These are phyloP conservation scores for Teinopalpus imperialis DNA, from an alignment of 2,888 invertebrate species.

Conservation along the genomic window DNA sequence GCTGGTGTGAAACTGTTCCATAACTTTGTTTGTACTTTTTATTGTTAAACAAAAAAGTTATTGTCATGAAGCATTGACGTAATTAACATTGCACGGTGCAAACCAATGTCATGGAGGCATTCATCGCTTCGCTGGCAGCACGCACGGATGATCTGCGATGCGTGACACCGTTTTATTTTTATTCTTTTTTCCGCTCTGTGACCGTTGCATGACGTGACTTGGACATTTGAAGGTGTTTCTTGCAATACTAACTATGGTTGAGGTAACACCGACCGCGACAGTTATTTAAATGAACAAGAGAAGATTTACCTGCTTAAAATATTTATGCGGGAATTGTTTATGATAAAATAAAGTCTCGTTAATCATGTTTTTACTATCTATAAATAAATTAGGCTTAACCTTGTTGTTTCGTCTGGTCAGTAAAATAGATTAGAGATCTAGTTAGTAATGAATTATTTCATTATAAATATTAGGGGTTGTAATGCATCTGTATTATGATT, in stretches of 20 bases:
- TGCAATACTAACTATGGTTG: conserved; percentile 12
- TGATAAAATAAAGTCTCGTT: no score
- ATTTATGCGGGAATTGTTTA: conserved; percentile 1
- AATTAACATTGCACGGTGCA: conserved; percentile 36
- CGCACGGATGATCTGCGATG: conserved; percentile 42
- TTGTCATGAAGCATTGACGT: conserved; percentile 30
- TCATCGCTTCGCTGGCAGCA: conserved; percentile 41
- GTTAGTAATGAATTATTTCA: no score
- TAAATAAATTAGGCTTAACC: no score
- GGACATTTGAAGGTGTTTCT: conserved; percentile 23
- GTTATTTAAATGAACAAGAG: conserved; percentile 13
- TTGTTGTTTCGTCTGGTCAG: no score
- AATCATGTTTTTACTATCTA: no score
- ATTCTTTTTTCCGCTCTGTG: conserved; percentile 31
- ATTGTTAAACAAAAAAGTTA: no score
- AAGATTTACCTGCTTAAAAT: conserved; percentile 9
- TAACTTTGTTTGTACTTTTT: no score
- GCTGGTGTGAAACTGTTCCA: conserved; percentile 6
- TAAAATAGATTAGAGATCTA: no score
- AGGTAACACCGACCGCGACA: conserved; percentile 20
- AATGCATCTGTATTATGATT: no score
- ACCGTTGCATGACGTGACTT: conserved; percentile 21
- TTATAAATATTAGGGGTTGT: no score
- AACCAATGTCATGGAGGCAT: conserved; percentile 58
- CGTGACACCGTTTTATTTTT: conserved; percentile 44